These are phyloP conservation scores for Porites divaricata DNA, from an alignment of 92 coral and sea anemone species.

Conservation along the genomic window DNA sequence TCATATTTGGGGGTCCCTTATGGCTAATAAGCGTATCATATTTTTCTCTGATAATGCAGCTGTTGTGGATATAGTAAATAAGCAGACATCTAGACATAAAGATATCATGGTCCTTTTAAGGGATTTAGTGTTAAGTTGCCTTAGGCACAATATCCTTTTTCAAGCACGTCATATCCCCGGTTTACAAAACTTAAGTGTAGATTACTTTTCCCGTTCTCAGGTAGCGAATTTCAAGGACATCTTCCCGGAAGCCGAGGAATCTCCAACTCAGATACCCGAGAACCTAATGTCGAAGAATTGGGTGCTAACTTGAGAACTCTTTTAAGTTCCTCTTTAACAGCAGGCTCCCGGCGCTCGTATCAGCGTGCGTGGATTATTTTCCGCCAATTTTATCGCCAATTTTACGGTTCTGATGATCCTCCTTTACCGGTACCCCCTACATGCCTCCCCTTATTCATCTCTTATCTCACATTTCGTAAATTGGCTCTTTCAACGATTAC, in stretches of 20 bases:
- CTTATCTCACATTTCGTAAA: no score
- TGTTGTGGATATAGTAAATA: slow-evolving; percentile 14
- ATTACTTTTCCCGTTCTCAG: slow-evolving; percentile 22
- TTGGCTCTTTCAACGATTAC: no score
- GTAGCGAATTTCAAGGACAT: not conserved
- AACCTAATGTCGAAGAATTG: slow-evolving; percentile 49
- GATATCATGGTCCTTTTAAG: no score
- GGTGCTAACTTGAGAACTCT: slow-evolving; percentile 17
- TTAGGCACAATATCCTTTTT: slow-evolving; percentile 9
- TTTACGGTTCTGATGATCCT: no score
- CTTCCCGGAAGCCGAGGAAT: not conserved
- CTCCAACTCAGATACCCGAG: slow-evolving; percentile 8
- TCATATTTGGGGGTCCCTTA: slow-evolving; percentile 41
- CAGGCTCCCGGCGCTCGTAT: no score
- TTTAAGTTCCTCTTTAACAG: not conserved
- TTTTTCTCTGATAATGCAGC: slow-evolving; percentile 47
- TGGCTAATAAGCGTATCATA: not conserved
- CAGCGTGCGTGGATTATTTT: no score
- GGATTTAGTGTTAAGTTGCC: not conserved
- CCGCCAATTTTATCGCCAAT: no score
- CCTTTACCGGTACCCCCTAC: not conserved
- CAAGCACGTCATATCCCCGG: slow-evolving; percentile 37
- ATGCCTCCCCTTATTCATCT: no score
- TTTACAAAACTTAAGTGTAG: slow-evolving; percentile 13
- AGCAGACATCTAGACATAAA: slow-evolving; percentile 13